Evolutionary conservation across 1,140 invertebrate genomes (phyloP).

Genomic region (Apis florea): DNA sequence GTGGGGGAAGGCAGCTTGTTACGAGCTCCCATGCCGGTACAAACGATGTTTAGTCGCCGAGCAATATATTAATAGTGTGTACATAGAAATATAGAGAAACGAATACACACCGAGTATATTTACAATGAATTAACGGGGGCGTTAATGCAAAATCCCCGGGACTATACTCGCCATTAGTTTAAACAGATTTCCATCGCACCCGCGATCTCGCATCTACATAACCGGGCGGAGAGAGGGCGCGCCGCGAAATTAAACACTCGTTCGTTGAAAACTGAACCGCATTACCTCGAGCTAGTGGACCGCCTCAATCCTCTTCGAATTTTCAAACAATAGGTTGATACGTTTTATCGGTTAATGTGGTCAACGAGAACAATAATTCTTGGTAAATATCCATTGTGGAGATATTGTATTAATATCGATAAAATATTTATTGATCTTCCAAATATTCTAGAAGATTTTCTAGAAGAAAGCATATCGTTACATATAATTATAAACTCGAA

Average conservation of each 20-base stretch:
- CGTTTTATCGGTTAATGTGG: background rate
- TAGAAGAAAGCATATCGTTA: too few species aligned
- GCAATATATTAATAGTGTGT: slow-evolving; percentile 72
- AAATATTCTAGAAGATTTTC: too few species aligned
- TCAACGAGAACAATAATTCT: background rate
- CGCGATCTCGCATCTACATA: slow-evolving; percentile 50
- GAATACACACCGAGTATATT: slow-evolving; percentile 71
- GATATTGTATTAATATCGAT: background rate
- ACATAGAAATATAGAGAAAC: slow-evolving; percentile 73
- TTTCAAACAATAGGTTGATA: background rate
- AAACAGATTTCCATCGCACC: slow-evolving; percentile 64
- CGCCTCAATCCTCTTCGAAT: background rate
- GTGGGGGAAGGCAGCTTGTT: slow-evolving; percentile 21
- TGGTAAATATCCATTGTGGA: background rate
- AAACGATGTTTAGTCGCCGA: slow-evolving; percentile 66
- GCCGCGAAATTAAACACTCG: slow-evolving; percentile 64
- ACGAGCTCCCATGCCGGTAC: slow-evolving; percentile 29
- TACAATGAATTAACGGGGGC: slow-evolving; percentile 72
- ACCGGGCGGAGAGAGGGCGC: slow-evolving; percentile 44
- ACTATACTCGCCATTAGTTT: slow-evolving; percentile 70
- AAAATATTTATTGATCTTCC: too few species aligned
- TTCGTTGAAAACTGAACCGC: slow-evolving; percentile 55
- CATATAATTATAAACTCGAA: too few species aligned
- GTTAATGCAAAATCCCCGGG: slow-evolving; percentile 68
- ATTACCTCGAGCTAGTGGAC: slow-evolving; percentile 36